Percentiles rank a stretch among this genome's conserved stretches.
Evolutionary conservation across 2,113 vertebrate genomes (phyloP).

Genomic region (Leucopsar rothschildi): DNA sequence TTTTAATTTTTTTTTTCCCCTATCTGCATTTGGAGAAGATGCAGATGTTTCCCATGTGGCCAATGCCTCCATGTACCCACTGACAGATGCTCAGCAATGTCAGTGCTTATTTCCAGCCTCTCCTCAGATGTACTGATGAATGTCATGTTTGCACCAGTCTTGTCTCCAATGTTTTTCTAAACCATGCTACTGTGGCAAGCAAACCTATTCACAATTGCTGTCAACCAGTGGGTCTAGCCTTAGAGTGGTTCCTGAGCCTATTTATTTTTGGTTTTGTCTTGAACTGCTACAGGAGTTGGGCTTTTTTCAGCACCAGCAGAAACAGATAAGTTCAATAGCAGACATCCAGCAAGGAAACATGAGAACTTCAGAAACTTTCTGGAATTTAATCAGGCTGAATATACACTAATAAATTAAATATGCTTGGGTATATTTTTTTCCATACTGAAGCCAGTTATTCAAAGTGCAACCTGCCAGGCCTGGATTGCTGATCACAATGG

Average conservation of each 20-base stretch:
- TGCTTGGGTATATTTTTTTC: not conserved
- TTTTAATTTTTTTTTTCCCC: not conserved
- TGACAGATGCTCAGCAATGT: not conserved
- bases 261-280: not conserved
- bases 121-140: not conserved
- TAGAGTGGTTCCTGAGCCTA: not conserved
- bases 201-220: not conserved
- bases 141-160: not conserved
- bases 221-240: not conserved
- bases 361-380: not conserved
- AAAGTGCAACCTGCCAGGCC: not conserved
- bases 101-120: not conserved
- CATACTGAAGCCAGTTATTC: not conserved
- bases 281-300: not conserved
- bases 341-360: not conserved
- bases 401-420: not conserved
- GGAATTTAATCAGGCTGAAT: not conserved
- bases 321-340: not conserved
- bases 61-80: not conserved
- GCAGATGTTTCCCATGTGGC: constrained; percentile 27
- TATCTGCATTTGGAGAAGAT: not conserved
- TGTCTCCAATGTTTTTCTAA: not conserved
- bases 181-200: not conserved
- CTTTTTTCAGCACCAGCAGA: not conserved
- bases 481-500: not conserved